A percentile compares a stretch with the other conserved stretches of the same genome.
phyloP scores from a whole-genome alignment of 2,113 vertebrate species.

The Strix uralensis region DNA sequence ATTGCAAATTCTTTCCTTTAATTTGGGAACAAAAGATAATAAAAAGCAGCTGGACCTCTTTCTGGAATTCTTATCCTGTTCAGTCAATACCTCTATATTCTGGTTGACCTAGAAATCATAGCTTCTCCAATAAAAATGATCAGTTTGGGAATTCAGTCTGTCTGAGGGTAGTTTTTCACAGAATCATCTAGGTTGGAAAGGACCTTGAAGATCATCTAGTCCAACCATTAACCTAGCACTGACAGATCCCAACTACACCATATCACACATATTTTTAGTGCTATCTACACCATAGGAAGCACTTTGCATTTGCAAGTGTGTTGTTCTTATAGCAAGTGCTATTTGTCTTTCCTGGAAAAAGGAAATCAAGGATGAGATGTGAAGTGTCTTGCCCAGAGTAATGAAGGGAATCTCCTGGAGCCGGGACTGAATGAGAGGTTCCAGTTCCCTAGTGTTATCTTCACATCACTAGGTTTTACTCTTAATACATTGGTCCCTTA shows the following conservation, averaged over 20 bases:
- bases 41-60: slow-evolving; percentile 10
- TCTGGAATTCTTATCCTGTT: not conserved
- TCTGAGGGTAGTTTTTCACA: not conserved
- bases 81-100: not conserved
- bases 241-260: too few species aligned
- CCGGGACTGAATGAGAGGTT: not conserved
- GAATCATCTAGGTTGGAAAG: too few species aligned
- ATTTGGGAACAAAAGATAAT: not conserved
- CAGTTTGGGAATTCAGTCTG: not conserved
- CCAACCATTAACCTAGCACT: too few species aligned
- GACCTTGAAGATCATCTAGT: too few species aligned
- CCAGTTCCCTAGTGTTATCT: not conserved
- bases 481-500: not conserved
- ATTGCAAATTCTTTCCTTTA: not conserved
- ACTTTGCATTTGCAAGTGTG: not conserved
- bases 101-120: not conserved
- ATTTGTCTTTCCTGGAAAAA: not conserved
- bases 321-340: not conserved
- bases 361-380: not conserved
- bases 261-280: not conserved
- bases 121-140: slow-evolving; percentile 13
- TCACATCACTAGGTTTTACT: not conserved
- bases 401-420: not conserved
- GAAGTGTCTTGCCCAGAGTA: not conserved
- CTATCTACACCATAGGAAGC: not conserved